A percentile compares a stretch with the other conserved stretches of the same genome.
phyloP scores from a whole-genome alignment of 2,888 invertebrate genomes.

The Dryadula phaetusa region DNA sequence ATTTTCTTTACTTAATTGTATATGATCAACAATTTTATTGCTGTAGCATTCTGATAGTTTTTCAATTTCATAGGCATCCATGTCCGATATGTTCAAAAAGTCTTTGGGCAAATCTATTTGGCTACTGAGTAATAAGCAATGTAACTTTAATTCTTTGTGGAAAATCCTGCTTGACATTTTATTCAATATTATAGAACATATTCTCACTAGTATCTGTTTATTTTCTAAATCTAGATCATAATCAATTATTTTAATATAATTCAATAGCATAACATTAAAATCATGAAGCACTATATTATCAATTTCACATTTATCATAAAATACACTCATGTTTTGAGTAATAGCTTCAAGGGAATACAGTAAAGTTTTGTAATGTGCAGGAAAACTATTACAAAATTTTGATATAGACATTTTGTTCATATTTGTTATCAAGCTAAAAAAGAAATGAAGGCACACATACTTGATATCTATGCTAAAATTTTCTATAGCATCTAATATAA shows the following conservation, averaged over 20 bases:
- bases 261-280: slow-evolving; percentile 57
- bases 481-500: slow-evolving; percentile 64
- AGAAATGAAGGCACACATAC: slow-evolving; percentile 64
- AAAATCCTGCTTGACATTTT: slow-evolving; percentile 56
- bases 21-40: slow-evolving; percentile 55
- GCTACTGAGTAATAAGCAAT: slow-evolving; percentile 62
- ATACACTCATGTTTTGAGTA: slow-evolving; percentile 58
- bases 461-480: slow-evolving; percentile 70
- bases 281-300: slow-evolving; percentile 55
- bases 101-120: slow-evolving; percentile 57
- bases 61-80: slow-evolving; percentile 63
- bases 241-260: slow-evolving; percentile 55
- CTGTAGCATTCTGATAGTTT: slow-evolving; percentile 58
- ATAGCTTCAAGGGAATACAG: slow-evolving; percentile 60
- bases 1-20: slow-evolving; percentile 48
- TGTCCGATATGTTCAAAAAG: slow-evolving; percentile 58
- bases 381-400: slow-evolving; percentile 59
- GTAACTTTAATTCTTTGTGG: slow-evolving; percentile 59
- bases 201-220: slow-evolving; percentile 54
- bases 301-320: slow-evolving; percentile 67
- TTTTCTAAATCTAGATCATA: slow-evolving; percentile 48
- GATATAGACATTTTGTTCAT: slow-evolving; percentile 58
- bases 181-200: slow-evolving; percentile 60
- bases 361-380: slow-evolving; percentile 56
- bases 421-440: slow-evolving; percentile 62